These are phyloP conservation scores for Eurytoma californica DNA, from an alignment of 2,888 invertebrate genomes.

Conservation along the genomic window DNA sequence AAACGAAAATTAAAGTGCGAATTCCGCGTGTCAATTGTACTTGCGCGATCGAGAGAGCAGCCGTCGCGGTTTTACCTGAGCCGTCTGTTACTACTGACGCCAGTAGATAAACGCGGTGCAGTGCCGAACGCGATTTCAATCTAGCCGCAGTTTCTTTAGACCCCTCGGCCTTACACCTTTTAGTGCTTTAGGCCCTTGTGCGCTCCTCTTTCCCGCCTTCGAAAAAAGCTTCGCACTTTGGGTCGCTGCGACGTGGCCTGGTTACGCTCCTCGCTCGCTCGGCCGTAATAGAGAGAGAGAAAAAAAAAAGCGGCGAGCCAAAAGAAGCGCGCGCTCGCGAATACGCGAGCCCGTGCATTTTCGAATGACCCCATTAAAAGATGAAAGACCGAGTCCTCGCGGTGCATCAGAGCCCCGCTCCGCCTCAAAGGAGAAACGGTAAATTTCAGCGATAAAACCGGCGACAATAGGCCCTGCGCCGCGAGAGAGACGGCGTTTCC, in stretches of 20 bases:
- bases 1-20: too few relatives aligned
- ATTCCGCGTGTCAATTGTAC: too few relatives aligned
- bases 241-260: not conserved
- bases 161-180: too few relatives aligned
- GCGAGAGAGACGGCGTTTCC: not conserved
- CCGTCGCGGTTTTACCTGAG: too few relatives aligned
- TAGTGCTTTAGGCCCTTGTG: too few relatives aligned
- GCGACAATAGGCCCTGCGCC: constrained; percentile 11
- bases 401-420: constrained; percentile 17
- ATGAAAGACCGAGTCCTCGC: constrained; percentile 44
- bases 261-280: not conserved
- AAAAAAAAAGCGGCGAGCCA: constrained; percentile 2
- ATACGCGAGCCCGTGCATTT: constrained; percentile 7
- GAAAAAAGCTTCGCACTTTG: not conserved
- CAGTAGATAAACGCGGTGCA: too few relatives aligned
- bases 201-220: too few relatives aligned
- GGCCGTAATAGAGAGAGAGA: constrained; percentile 43
- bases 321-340: not conserved
- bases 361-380: constrained; percentile 49
- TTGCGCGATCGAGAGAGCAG: too few relatives aligned
- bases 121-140: too few relatives aligned
- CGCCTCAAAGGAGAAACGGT: constrained; percentile 15
- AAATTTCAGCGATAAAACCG: constrained; percentile 31
- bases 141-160: too few relatives aligned
- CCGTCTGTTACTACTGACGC: not conserved